These are phyloP conservation scores for Epinephelus cyanopodus DNA, from an alignment of 2,113 vertebrate species.

Conservation along the genomic window DNA sequence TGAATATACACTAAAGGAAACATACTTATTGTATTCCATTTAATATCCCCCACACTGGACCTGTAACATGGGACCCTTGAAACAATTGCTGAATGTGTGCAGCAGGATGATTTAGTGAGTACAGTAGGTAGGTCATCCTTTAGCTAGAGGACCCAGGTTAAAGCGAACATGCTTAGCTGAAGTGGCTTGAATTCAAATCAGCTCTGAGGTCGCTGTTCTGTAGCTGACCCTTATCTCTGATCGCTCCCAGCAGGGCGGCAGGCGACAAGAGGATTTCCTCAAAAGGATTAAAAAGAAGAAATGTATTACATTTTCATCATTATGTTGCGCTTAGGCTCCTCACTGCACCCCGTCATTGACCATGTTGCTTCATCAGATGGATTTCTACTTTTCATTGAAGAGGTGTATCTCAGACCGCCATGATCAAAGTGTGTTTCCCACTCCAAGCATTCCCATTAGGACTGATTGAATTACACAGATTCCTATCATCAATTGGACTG, in stretches of 20 bases:
- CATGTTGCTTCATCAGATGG: conserved; percentile 18
- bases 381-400: conserved; percentile 50
- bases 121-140: conserved; percentile 1
- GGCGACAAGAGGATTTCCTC: conserved; percentile 3
- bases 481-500: conserved; percentile 60
- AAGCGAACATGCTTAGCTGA: conserved; percentile 5
- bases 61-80: background rate
- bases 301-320: conserved; percentile 10
- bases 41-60: background rate
- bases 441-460: conserved; percentile 67
- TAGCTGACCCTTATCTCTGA: conserved; percentile 27
- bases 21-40: no score
- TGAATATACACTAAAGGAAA: no score
- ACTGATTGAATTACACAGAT: conserved; percentile 73
- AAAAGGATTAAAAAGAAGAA: conserved; percentile 3
- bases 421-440: conserved; percentile 69
- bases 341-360: conserved; percentile 5
- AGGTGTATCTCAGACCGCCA: conserved; percentile 39
- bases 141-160: conserved; percentile 11
- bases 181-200: conserved; percentile 31
- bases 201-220: conserved; percentile 1
- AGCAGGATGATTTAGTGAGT: background rate
- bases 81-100: background rate
- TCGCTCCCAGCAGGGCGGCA: background rate
- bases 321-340: conserved; percentile 2